Base-by-base conservation (phyloP, 1,140 invertebrate species). In the Portunus trituberculatus region DNA sequence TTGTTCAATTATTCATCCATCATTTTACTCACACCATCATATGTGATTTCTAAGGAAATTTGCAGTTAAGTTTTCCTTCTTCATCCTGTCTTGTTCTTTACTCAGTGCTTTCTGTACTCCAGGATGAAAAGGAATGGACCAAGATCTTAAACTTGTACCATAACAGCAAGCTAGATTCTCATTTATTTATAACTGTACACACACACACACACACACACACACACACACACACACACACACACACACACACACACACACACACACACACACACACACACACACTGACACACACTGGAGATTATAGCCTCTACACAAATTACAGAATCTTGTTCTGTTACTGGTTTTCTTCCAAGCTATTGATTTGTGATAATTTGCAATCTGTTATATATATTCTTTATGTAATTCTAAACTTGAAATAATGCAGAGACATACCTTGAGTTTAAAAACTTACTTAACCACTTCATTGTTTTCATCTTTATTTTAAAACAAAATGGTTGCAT, bases 71-170 rank as follows among this genome's bases (percentile, higher is more conserved):
- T 88, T 28, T 32, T 88, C n/a, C 86, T 88, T 32, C n/a, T 88
- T 39, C 86, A 88, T 39, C 31, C n/a, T 88, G 32, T 88, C 31
- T 32, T 88, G 32, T 88, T 28, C n/a, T 88, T 20, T 88, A 88
- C 32, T 45, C 10, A 29, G 25, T 88, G 86, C 6, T 45, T 88
- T 32, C 31, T 12, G 14, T 32, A 31, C 14, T 39, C 29, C 31
- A 20, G 10, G 16, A 6, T 88, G 86, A 0, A 88, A 45, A 45
- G 31, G 20, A 88, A 88, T 20, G 86, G 31, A 45, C 31, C 86
- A 88, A 46, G 86, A 88, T 88, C 31, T 88, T 88, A n/a, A 29
- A 16, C 29, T 87, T 31, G 3, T 48, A 59, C 46, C 48, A 91
- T 59, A 29, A n/a, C 45, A 91, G 48, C 48, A n/a, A 59, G 4